Evolutionary conservation across 1,140 invertebrate genomes (phyloP), one percentile per base, ranked within the genome.

Genomic region (Eubasilissa regina): DNA sequence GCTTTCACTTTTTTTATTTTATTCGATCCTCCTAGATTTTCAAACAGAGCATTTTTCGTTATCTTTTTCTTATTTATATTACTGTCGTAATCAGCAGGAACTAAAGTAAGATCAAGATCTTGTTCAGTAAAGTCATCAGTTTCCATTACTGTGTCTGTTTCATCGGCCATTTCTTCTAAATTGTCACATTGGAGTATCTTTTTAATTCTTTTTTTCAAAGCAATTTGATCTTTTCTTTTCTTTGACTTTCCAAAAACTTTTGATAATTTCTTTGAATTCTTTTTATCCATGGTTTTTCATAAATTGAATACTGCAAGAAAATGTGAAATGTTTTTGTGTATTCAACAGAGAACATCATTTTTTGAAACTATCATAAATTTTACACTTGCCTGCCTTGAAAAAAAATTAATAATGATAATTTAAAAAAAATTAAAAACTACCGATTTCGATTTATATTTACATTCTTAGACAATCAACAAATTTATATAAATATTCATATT

Each of bases 141-240:
- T 15, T 70, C 66, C 66, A 70, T 48, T 43, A 35, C 21, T 35
- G 25, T 35, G 1, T 73, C 70, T 15, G 70, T 13, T n/a, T 55
- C 47, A 53, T 75, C 15, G 58, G 13, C 35, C 51, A 35, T 35
- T 21, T 73, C 10, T n/a, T 73, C 21, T 44, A 68, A 8, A 55
- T 53, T 53, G 13, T 53, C 73, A 47, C 15, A 45, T 45, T 43
- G n/a, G 4, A 75, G 43, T 15, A 75, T 75, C 17, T 60, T 60
- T 60, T 75, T 75, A 35, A 75, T 56, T 60, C 58, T 75, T 58
- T 44, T 75, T 15, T 75, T 75, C 9, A 75, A 75, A 17, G 13
- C 21, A 1, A 58, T 15, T 25, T 75, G 17, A 47, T 75, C 73
- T 45, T 75, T 75, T 19, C n/a, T 75, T 75, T 75, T 75, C 15